phyloP scores from a whole-genome alignment of 2,888 invertebrate genomes.

The Thyatira batis region DNA sequence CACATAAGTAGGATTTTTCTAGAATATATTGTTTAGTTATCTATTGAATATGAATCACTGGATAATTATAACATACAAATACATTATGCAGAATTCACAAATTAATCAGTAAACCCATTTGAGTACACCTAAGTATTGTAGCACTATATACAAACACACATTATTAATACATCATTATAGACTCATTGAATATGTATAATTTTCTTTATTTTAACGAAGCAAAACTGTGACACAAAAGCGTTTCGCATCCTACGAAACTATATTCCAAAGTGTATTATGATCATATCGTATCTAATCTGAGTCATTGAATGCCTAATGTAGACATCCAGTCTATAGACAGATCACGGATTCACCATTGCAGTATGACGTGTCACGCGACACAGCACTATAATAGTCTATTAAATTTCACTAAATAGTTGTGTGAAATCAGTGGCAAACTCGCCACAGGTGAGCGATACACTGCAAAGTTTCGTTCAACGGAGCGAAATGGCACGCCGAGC shows the following conservation, averaged over 20 bases:
- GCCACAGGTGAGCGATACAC: constrained; percentile 56
- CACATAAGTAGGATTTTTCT: constrained; percentile 46
- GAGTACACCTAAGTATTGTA: constrained; percentile 20
- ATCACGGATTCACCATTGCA: constrained; percentile 31
- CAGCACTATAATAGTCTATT: constrained; percentile 30
- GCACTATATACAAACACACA: constrained; percentile 9
- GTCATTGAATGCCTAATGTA: constrained; percentile 41
- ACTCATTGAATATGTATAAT: background rate
- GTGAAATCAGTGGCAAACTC: constrained; percentile 48
- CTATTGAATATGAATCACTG: background rate
- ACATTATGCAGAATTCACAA: background rate
- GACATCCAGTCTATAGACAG: constrained; percentile 22
- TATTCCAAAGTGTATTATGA: constrained; percentile 31
- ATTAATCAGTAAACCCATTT: constrained; percentile 21
- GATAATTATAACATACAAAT: background rate
- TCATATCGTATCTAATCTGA: constrained; percentile 39
- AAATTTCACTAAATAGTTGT: constrained; percentile 41
- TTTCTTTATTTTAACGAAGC: constrained; percentile 10
- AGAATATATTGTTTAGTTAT: constrained; percentile 31
- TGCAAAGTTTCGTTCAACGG: constrained; percentile 58
- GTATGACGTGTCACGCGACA: constrained; percentile 40
- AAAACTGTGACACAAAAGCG: constrained; percentile 24
- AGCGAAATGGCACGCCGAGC: constrained; percentile 71
- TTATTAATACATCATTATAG: too few relatives aligned
- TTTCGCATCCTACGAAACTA: constrained; percentile 32